Base-by-base conservation (phyloP, 2,113 vertebrate species). In the Eleginops maclovinus region DNA sequence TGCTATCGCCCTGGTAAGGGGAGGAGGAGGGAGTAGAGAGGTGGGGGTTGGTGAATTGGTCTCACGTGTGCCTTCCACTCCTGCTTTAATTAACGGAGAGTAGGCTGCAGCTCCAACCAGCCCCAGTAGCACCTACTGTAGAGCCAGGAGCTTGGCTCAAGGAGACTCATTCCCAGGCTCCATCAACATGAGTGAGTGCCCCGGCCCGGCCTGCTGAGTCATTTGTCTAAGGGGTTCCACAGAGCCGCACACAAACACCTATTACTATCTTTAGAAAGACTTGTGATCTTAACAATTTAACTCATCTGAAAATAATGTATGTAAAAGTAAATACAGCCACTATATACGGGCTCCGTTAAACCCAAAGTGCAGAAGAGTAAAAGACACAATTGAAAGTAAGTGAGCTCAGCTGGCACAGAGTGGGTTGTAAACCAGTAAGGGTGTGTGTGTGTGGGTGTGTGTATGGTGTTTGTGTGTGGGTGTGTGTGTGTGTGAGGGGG, bases 31-130 rank as follows among this genome's bases (percentile, higher is more conserved):
- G 22, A 49, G 66, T 22, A 53, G 51, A 36, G 22, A 3, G 24
- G 4, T 11, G 36, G 64, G 77, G 65, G 72, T 36, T 66, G 67
- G 72, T 58, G 60, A 76, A 66, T 44, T 79, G 72, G 81, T 47
- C 62, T 82, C 72, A 65, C 41, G 22, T 79, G 86, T 2, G 3
- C 74, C 65, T 73, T 84, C 68, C 41, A 68, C 74, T 54, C 51
- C 61, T 17, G 14, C 71, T 82, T 91, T 92, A 88, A 93, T 92
- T 92, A 91, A 89, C 87, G 88, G 58, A 86, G 73, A 82, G 87
- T 75, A 76, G 75, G 60, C 24, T 77, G 72, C 58, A 81, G 71
- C 67, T 81, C 69, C 86, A 82, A 85, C 63, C 72, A 83, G 68
- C 72, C 60, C 76, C 71, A 84, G 61, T 81, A 84, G 75, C 73